A percentile compares a stretch with the other conserved stretches of the same genome.
These are phyloP conservation scores for Micromys minutus DNA, from an alignment of 2,113 vertebrate genomes.

Conservation along the genomic window DNA sequence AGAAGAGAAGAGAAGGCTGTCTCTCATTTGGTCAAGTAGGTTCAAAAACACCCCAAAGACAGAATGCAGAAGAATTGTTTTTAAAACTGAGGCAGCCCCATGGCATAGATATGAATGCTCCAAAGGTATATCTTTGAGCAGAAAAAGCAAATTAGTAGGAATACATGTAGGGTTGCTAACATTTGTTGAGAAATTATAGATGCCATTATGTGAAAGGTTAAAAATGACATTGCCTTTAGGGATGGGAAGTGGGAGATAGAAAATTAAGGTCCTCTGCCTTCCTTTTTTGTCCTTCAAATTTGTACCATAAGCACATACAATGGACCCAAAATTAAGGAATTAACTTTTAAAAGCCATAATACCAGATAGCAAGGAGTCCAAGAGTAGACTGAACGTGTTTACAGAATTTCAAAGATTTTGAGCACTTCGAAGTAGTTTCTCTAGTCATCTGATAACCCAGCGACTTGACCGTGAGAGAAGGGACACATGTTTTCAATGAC, in stretches of 20 bases:
- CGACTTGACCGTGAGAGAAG: background rate
- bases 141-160: background rate
- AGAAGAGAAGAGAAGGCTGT: background rate
- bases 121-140: slow-evolving; percentile 27
- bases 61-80: background rate
- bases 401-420: background rate
- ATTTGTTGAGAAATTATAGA: slow-evolving; percentile 6
- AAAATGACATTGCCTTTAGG: background rate
- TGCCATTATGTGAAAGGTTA: background rate
- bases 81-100: background rate
- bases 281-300: slow-evolving; percentile 48
- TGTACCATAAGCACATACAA: slow-evolving; percentile 1
- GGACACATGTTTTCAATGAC: background rate
- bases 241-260: background rate
- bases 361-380: background rate
- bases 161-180: background rate
- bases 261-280: slow-evolving; percentile 22
- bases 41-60: slow-evolving; percentile 22
- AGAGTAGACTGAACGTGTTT: background rate
- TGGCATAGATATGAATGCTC: background rate
- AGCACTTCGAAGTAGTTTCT: background rate
- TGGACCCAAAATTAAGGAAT: slow-evolving; percentile 30
- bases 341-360: slow-evolving; percentile 18
- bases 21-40: background rate
- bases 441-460: background rate